Evolutionary conservation across 2,113 vertebrate species (phyloP).

Genomic region (Muntiacus muntjak): DNA sequence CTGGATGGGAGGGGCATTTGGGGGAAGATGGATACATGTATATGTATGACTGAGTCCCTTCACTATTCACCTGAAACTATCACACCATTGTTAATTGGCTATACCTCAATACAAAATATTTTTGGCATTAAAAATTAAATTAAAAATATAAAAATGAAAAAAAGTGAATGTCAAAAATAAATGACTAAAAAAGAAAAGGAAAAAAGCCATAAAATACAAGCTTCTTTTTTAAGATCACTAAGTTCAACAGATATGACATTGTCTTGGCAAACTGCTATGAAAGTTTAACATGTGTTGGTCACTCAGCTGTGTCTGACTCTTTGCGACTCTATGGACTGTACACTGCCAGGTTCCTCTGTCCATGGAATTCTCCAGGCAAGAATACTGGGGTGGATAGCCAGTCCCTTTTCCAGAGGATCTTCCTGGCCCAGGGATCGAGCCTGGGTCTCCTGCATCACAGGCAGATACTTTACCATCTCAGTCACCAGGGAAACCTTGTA

Average conservation of each 20-base stretch:
- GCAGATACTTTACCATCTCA: not conserved
- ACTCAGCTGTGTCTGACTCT: not conserved
- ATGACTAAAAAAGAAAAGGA: not conserved
- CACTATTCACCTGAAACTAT: not conserved
- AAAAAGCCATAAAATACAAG: not conserved
- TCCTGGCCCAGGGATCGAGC: not conserved
- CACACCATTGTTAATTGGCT: not conserved
- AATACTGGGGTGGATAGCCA: not conserved
- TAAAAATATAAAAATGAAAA: not conserved
- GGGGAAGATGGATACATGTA: not conserved
- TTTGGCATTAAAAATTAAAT: not conserved
- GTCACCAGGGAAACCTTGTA: not conserved
- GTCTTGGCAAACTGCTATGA: not conserved
- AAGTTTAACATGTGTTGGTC: not conserved
- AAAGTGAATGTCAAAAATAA: not conserved
- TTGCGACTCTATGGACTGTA: fast-evolving
- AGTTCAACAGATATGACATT: not conserved
- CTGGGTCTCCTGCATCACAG: not conserved
- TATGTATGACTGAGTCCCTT: not conserved
- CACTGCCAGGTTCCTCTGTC: not conserved
- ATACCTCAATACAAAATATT: not conserved
- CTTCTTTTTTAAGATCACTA: not conserved
- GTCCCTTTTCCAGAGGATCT: not conserved
- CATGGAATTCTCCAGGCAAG: not conserved
- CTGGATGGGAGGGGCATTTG: not conserved